These are phyloP conservation scores for Hozukius guyotensis DNA, from an alignment of 2,797 vertebrate species.

Conservation along the genomic window DNA sequence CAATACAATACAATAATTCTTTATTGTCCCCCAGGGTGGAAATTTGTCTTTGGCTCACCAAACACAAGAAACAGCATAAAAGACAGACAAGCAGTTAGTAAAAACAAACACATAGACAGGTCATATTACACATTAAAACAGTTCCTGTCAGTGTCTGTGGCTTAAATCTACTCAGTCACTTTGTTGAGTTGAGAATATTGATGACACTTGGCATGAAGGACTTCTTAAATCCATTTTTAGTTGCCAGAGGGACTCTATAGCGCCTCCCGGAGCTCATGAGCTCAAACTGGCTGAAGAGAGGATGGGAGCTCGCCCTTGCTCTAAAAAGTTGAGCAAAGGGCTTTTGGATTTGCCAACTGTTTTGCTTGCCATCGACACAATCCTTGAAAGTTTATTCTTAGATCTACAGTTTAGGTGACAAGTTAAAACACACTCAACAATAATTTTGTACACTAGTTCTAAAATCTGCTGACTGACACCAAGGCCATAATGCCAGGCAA, in stretches of 20 bases:
- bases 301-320: background rate
- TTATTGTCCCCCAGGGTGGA: background rate
- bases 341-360: no score
- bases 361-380: no score
- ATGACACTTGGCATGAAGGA: background rate
- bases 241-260: background rate
- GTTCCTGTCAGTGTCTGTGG: background rate
- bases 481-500: background rate
- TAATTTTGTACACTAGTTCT: background rate
- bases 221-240: background rate
- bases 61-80: background rate
- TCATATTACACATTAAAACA: background rate
- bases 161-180: background rate
- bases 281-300: background rate
- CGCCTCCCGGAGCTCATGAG: background rate
- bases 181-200: background rate
- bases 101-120: background rate
- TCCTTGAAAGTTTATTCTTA: no score
- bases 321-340: background rate
- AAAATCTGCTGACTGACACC: background rate
- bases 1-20: background rate
- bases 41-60: background rate
- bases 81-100: background rate
- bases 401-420: background rate
- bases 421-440: background rate